Conservation (phyloP, 92 coral and sea anemone species). For the Pocillopora grandis region DNA sequence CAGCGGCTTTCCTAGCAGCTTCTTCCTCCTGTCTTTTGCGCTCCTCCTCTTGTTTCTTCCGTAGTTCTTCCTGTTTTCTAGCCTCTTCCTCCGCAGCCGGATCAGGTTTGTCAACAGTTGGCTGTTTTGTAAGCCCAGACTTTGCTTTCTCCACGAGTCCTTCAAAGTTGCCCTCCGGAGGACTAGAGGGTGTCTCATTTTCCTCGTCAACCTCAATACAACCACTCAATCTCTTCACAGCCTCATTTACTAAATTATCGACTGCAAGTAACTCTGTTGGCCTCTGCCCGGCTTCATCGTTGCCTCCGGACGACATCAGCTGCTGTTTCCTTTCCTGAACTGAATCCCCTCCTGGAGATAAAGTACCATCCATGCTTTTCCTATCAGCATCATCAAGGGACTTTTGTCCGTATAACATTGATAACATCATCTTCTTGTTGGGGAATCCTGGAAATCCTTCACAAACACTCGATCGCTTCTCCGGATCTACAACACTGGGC, state of each 20-base stretch:
- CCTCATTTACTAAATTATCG: constrained; percentile 60
- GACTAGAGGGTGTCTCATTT: constrained; percentile 35
- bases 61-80: constrained; percentile 65
- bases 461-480: constrained; percentile 73
- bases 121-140: constrained; percentile 59
- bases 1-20: constrained; percentile 79
- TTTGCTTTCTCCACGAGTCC: constrained; percentile 73
- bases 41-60: constrained; percentile 75
- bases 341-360: constrained; percentile 52
- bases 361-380: constrained; percentile 42
- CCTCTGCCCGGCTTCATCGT: constrained; percentile 46
- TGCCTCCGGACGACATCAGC: constrained; percentile 51
- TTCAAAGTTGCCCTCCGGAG: constrained; percentile 68
- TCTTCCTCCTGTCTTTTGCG: constrained; percentile 79
- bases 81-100: constrained; percentile 64
- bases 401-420: constrained; percentile 83
- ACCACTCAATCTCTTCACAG: constrained; percentile 67
- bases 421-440: constrained; percentile 88
- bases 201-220: constrained; percentile 67
- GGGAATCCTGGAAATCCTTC: constrained; percentile 83
- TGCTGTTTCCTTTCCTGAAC: constrained; percentile 62
- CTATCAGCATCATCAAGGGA: constrained; percentile 83
- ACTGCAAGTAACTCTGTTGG: constrained; percentile 45
- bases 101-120: constrained; percentile 29
- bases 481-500: constrained; percentile 34